Evolutionary conservation across 2,113 vertebrate species (phyloP), one percentile per base, ranked within the genome.

Genomic region (Thunnus maccoyii): DNA sequence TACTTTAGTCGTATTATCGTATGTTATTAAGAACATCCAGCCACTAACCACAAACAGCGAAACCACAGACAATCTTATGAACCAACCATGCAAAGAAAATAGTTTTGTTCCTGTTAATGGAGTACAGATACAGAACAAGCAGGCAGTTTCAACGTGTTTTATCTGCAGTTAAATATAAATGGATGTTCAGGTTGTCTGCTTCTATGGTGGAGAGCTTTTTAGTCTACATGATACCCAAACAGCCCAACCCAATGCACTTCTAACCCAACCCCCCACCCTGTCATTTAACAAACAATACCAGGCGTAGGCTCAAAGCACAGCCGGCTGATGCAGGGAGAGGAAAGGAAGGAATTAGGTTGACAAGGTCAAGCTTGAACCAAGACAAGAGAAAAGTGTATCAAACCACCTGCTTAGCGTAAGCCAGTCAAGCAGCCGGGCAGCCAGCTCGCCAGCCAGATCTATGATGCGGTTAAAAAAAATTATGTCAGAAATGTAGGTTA

Each of bases 201-300:
- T 47, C 55, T 60, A 3, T 18, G 15, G 15, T 30, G 27, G 56
- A 80, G 46, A 61, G 60, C 61, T 41, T 86, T 84, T 17, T 48
- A 87, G 70, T 55, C 44, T 51, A 73, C 72, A 30, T 80, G 77
- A 88, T 70, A 54, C 68, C 70, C 60, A 74, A 65, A 71, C 62
- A 76, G 18, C 63, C 56, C 46, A 51, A 22, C 82, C 66, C 68
- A 72, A 78, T 54, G 52, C 69, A 66, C 69, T 86, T 68, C 58
- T 25, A 69, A 76, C 75, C 87, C 86, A 85, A 71, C 89, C 92
- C 36, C 90, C 92, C 92, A 90, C 68, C 76, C 85, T 76, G 72
- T 76, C 86, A 80, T 82, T 79, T 22, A 44, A 75, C 88, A 90
- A 93, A 94, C 92, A 94, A 93, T 93, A 88, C 78, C 85, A 91